Evolutionary conservation across 2,113 vertebrate species (phyloP).

Genomic region (Ptilorrhoa leucosticta): DNA sequence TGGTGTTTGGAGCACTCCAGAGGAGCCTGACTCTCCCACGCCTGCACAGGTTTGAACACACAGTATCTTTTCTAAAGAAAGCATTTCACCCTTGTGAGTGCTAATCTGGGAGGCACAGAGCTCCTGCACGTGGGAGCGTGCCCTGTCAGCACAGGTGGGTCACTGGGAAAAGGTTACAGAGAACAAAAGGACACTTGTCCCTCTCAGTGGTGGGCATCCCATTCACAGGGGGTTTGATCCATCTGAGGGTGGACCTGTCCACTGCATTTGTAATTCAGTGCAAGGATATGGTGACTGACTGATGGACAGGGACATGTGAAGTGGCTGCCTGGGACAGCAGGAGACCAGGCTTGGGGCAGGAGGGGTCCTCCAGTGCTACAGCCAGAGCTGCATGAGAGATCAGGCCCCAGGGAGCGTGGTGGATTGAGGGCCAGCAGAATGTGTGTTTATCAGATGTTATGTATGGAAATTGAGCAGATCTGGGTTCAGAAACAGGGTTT

Average conservation of each 20-base stretch:
- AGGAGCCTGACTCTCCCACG: background rate
- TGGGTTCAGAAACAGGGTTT: background rate
- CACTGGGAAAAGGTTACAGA: background rate
- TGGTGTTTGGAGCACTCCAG: background rate
- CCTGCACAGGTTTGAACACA: background rate
- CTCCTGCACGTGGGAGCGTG: background rate
- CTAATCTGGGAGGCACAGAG: background rate
- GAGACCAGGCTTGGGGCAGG: background rate
- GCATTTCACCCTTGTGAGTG: background rate
- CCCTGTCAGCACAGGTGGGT: accelerated
- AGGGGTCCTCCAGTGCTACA: background rate
- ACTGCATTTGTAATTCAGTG: background rate
- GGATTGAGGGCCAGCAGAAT: background rate
- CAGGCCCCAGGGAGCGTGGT: accelerated
- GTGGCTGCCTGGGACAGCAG: background rate
- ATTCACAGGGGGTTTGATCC: background rate
- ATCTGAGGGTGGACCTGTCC: background rate
- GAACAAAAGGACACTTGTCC: background rate
- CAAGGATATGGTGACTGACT: background rate
- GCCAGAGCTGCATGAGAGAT: accelerated
- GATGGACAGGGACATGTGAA: background rate
- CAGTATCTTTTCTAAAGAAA: background rate
- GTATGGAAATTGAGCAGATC: background rate
- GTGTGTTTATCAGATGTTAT: background rate
- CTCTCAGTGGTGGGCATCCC: background rate